A percentile compares a stretch with the other conserved stretches of the same genome.
These are phyloP conservation scores for Papilio polyxenes DNA, from an alignment of 1,140 invertebrate species.

Conservation along the genomic window DNA sequence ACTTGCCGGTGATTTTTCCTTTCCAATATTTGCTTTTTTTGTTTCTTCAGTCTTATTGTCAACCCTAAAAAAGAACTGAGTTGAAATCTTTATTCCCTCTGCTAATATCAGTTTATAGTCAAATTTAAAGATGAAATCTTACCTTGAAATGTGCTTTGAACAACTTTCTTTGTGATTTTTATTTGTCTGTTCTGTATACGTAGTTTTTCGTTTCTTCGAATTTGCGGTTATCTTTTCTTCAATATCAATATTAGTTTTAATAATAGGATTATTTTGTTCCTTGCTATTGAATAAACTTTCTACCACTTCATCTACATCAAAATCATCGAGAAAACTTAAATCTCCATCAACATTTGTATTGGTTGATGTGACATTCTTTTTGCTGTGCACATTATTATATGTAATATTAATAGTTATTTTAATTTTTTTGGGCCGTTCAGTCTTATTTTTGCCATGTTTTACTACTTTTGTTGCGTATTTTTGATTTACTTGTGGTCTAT, in stretches of 20 bases:
- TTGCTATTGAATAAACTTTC: slow-evolving; percentile 48
- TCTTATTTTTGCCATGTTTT: slow-evolving; percentile 32
- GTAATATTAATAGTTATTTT: slow-evolving; percentile 48
- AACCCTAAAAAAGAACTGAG: not conserved
- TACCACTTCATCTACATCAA: slow-evolving; percentile 66
- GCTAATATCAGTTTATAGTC: not conserved
- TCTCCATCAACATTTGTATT: slow-evolving; percentile 43
- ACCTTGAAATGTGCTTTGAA: not conserved
- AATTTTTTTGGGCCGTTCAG: slow-evolving; percentile 43
- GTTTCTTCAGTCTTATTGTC: not conserved
- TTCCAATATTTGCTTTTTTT: not conserved
- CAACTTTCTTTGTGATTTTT: not conserved
- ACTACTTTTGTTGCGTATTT: not conserved
- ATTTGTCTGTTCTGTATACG: not conserved
- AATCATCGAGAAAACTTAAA: slow-evolving; percentile 60
- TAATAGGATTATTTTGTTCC: slow-evolving; percentile 20
- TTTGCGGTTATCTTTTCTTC: not conserved
- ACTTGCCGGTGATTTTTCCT: not conserved
- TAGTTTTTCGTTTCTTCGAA: not conserved
- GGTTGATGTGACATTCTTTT: slow-evolving; percentile 32
- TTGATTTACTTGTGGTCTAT: not conserved
- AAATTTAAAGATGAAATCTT: not conserved
- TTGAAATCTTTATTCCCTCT: not conserved
- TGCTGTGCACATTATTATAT: slow-evolving; percentile 41
- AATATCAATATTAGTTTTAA: not conserved